A percentile compares a stretch with the other conserved stretches of the same genome.
Conservation (phyloP, 1,140 invertebrate genomes). For the Cryptotermes secundus region DNA sequence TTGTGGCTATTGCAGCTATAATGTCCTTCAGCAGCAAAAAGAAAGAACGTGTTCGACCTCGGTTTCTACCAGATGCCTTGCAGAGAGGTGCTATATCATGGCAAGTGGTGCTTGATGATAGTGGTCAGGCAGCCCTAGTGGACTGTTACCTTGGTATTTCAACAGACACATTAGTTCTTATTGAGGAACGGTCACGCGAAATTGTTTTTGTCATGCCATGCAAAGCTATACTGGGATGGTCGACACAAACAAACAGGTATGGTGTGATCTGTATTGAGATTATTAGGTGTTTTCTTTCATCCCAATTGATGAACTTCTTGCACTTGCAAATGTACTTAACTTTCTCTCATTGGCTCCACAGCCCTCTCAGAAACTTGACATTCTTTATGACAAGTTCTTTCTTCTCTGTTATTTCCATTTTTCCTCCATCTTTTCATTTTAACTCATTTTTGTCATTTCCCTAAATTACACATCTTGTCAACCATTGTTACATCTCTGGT, state of each 20-base stretch:
- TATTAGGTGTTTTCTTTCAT: not conserved
- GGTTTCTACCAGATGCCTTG: constrained; percentile 65
- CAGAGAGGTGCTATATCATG: constrained; percentile 76
- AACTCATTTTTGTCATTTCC: too few relatives aligned
- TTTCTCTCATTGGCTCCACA: too few relatives aligned
- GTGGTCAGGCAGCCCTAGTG: constrained; percentile 63
- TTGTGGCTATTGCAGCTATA: constrained; percentile 51
- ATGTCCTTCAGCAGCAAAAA: constrained; percentile 71
- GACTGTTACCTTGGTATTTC: constrained; percentile 88
- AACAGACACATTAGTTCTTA: constrained; percentile 80
- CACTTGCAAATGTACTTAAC: too few relatives aligned
- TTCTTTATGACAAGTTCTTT: too few relatives aligned
- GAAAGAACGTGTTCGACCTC: constrained; percentile 63
- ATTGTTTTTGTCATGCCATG: constrained; percentile 86
- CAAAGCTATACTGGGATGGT: constrained; percentile 81
- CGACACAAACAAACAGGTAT: constrained; percentile 63
- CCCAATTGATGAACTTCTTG: constrained; percentile 23
- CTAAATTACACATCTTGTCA: too few relatives aligned
- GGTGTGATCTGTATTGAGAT: not conserved
- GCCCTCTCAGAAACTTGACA: too few relatives aligned
- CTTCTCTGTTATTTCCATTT: too few relatives aligned
- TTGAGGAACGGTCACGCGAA: constrained; percentile 80
- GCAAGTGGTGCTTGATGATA: constrained; percentile 72
- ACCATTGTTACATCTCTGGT: too few relatives aligned
- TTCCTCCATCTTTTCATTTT: too few relatives aligned